phyloP scores from a whole-genome alignment of 1,140 invertebrate genomes.

The Drosophila lacertosa region DNA sequence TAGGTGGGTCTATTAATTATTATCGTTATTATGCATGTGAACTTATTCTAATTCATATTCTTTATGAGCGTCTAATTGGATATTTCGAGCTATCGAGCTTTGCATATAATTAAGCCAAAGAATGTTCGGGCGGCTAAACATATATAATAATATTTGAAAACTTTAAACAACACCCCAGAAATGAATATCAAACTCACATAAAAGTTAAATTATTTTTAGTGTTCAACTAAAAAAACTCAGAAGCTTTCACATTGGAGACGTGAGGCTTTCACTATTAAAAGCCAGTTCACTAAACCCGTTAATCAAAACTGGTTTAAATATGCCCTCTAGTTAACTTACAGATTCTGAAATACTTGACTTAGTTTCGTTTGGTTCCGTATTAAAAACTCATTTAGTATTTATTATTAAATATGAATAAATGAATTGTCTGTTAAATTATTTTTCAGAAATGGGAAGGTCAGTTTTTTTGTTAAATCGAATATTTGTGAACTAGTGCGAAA shows the following conservation, averaged over 20 bases:
- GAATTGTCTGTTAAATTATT: too few species aligned
- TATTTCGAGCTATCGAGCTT: not conserved
- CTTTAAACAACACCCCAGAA: not conserved
- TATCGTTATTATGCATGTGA: conserved; percentile 21
- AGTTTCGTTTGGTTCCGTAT: conserved; percentile 3
- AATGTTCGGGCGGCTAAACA: not conserved
- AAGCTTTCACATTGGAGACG: conserved; percentile 2
- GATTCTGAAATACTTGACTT: not conserved
- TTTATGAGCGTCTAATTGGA: conserved; percentile 23
- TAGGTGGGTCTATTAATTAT: not conserved
- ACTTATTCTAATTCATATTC: conserved; percentile 17
- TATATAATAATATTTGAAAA: not conserved
- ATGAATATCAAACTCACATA: not conserved
- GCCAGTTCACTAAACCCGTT: conserved; percentile 4
- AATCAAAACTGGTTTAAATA: conserved; percentile 5
- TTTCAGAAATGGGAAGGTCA: too few species aligned
- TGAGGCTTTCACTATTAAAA: not conserved
- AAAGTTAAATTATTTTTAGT: not conserved
- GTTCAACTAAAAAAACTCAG: not conserved
- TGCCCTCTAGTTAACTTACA: not conserved
- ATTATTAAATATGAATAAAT: too few species aligned
- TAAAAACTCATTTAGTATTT: not conserved
- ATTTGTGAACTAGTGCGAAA: too few species aligned
- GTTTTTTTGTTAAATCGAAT: too few species aligned
- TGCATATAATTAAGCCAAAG: conserved; percentile 13